Evolutionary conservation across 2,113 vertebrate species (phyloP).

Genomic region (Microcebus ravelobensis): DNA sequence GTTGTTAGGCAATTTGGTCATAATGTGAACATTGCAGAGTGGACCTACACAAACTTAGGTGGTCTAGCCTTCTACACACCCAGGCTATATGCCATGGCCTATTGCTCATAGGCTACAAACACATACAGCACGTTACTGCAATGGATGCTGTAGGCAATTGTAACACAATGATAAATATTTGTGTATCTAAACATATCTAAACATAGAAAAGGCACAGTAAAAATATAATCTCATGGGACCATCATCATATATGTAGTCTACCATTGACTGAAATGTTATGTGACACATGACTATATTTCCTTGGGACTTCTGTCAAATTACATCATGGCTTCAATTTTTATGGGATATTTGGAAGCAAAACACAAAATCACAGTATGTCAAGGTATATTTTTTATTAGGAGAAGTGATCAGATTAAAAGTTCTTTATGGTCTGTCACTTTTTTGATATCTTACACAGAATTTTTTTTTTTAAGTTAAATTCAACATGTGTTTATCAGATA

Average conservation of each 20-base stretch:
- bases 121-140: not conserved
- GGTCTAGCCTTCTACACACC: not conserved
- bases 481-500: not conserved
- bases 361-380: not conserved
- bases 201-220: not conserved
- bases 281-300: not conserved
- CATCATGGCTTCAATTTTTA: not conserved
- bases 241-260: not conserved
- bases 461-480: slow-evolving; percentile 11
- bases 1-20: not conserved
- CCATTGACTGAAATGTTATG: not conserved
- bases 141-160: not conserved
- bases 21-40: not conserved
- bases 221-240: not conserved
- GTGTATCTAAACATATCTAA: not conserved
- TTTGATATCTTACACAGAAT: too few relatives aligned
- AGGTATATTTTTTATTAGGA: not conserved
- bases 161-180: not conserved
- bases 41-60: not conserved
- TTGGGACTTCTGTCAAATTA: not conserved
- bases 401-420: too few relatives aligned
- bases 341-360: slow-evolving; percentile 29
- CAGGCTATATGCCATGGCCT: not conserved
- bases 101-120: not conserved
- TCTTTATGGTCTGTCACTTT: too few relatives aligned